Conservation (phyloP, 2,888 invertebrate genomes). For the Hecatera dysodea region DNA sequence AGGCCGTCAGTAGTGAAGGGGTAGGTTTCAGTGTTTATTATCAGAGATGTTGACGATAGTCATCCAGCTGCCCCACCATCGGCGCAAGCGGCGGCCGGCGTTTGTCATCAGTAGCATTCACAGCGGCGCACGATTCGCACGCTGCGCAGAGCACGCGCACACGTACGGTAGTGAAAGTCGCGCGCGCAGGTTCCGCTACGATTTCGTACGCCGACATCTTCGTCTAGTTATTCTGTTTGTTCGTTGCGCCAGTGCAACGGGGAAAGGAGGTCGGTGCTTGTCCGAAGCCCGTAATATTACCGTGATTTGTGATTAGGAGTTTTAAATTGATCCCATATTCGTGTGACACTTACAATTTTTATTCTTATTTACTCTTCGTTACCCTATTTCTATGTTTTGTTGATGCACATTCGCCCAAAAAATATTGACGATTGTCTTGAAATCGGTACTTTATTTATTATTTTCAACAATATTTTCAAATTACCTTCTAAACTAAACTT, state of each 20-base stretch:
- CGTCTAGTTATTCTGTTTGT: constrained; percentile 89
- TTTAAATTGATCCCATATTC: constrained; percentile 76
- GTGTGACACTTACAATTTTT: constrained; percentile 77
- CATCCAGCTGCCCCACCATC: constrained; percentile 76
- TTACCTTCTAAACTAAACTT: constrained; percentile 45
- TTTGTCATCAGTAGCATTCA: constrained; percentile 80
- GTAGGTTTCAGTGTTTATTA: constrained; percentile 81
- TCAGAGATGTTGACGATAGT: constrained; percentile 79
- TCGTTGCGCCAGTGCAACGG: constrained; percentile 89
- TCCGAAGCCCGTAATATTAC: constrained; percentile 81
- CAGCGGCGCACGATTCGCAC: constrained; percentile 85
- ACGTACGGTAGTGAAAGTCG: constrained; percentile 86
- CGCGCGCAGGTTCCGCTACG: constrained; percentile 86
- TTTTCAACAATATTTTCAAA: constrained; percentile 40
- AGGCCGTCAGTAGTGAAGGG: constrained; percentile 69
- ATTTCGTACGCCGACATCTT: constrained; percentile 86
- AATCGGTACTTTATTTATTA: not conserved
- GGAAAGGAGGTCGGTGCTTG: constrained; percentile 89
- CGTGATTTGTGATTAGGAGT: constrained; percentile 78
- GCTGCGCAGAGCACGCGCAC: constrained; percentile 80
- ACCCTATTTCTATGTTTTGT: constrained; percentile 16
- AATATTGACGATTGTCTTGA: constrained; percentile 21
- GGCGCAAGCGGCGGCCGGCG: constrained; percentile 62
- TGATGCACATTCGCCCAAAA: not conserved
- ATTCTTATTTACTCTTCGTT: constrained; percentile 4